These are phyloP conservation scores for Agrochola circellaris DNA, from an alignment of 2,888 invertebrate species.

Conservation along the genomic window DNA sequence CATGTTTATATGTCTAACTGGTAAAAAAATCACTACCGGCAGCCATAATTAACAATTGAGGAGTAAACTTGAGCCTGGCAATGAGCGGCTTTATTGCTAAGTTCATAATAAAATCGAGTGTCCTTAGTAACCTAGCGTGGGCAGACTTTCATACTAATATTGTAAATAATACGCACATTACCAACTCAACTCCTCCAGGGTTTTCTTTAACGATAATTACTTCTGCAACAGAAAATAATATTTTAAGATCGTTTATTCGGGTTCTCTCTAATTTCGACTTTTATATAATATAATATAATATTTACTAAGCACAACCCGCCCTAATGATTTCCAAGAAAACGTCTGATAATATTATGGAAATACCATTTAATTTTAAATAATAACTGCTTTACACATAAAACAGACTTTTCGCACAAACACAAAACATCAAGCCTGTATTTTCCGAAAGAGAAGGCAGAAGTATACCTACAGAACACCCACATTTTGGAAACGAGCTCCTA, in stretches of 20 bases:
- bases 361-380: background rate
- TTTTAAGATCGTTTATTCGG: constrained; percentile 4
- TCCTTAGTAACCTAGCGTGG: background rate
- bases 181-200: background rate
- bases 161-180: constrained; percentile 14
- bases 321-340: constrained; percentile 1
- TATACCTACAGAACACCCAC: background rate
- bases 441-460: accelerated
- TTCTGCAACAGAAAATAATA: constrained; percentile 12
- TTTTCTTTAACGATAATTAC: constrained; percentile 27
- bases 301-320: background rate
- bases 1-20: no score
- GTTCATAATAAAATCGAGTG: background rate
- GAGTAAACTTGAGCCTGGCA: no score
- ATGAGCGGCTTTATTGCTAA: no score
- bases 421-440: background rate
- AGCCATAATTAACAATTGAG: no score
- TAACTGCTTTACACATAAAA: background rate
- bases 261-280: constrained; percentile 14
- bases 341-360: background rate
- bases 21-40: no score
- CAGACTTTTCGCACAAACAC: background rate
- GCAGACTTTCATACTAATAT: background rate
- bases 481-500: background rate
- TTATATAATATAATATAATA: background rate